Evolutionary conservation across 1,140 invertebrate genomes (phyloP), one percentile per base, ranked within the genome.

Genomic region (Plectrocnemia conspersa): DNA sequence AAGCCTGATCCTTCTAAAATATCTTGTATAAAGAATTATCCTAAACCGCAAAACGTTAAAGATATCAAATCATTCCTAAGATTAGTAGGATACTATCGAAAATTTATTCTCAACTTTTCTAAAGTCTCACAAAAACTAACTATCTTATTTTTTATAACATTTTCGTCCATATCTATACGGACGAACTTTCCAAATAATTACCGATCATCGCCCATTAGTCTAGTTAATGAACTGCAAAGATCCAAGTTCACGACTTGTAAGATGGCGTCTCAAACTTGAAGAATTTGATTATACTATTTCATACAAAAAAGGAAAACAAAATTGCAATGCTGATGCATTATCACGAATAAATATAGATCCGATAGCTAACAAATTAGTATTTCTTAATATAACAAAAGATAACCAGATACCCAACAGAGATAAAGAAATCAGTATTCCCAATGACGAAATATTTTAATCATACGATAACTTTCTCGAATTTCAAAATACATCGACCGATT

Each of bases 231-330:
- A 60, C n/a, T 61, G 72, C 1, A 77, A 73, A 61, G 71, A 79
- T 44, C 67, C 71, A 9, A 69, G 64, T 9, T 65, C 68, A 23
- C 59, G 72, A 61, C 56, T 81, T n/a, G 65, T 73, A 1, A 55
- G 75, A 13, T 82, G 78, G 79, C 54, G 69, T 42, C 23, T 79
- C 6, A 64, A 69, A 58, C 52, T 81, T 19, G 71, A 76, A 61
- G 70, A 76, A 50, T 67, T 55, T 33, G 58, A 61, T 22, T 73
- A 70, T 44, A 59, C 73, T 52, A 68, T 78, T 13, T 46, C 60
- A 19, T 70, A 78, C 57, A 69, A 72, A 64, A 32, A 63, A 7
- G 72, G 69, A 22, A 67, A 62, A 56, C 25, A 58, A 16, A 68
- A 73, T 58, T 47, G 41, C 11, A 68, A 69, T 38, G 70, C 65